Percentiles rank a stretch among this genome's conserved stretches.
Evolutionary conservation across 1,140 invertebrate species (phyloP).

Genomic region (Drosophila aff.): DNA sequence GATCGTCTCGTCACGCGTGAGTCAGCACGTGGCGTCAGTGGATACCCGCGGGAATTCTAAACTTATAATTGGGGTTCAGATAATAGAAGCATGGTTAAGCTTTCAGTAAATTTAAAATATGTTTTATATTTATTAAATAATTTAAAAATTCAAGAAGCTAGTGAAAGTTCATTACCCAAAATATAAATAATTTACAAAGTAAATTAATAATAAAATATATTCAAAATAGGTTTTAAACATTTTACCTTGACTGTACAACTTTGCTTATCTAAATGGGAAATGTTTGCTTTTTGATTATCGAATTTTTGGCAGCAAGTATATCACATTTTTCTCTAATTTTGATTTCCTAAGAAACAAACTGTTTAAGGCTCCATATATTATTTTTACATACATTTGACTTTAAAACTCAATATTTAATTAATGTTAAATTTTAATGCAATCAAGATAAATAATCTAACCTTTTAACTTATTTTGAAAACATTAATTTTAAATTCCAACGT

Average conservation of each 20-base stretch:
- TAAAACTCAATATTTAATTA: too few relatives aligned
- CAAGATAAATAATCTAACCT: not conserved
- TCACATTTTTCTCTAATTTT: not conserved
- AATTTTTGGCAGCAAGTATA: not conserved
- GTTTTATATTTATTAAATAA: too few relatives aligned
- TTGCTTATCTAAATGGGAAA: conserved; percentile 18
- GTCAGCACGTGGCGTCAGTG: conserved; percentile 11
- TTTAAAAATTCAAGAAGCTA: too few relatives aligned
- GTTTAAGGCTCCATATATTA: too few relatives aligned
- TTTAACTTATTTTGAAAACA: not conserved
- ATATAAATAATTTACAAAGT: not conserved
- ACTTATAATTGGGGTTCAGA: too few relatives aligned
- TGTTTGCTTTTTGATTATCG: conserved; percentile 18
- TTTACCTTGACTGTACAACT: not conserved
- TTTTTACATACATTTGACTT: too few relatives aligned
- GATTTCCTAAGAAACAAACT: not conserved
- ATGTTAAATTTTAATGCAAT: not conserved
- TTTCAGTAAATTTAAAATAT: not conserved
- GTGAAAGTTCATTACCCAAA: not conserved
- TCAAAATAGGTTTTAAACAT: not conserved
- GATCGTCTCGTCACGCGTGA: conserved; percentile 17
- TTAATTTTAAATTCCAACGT: not conserved
- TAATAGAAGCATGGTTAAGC: not conserved
- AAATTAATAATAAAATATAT: not conserved
- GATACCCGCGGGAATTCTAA: not conserved